Evolutionary conservation across 2,888 invertebrate species (phyloP).

Genomic region (Myathropa florea): DNA sequence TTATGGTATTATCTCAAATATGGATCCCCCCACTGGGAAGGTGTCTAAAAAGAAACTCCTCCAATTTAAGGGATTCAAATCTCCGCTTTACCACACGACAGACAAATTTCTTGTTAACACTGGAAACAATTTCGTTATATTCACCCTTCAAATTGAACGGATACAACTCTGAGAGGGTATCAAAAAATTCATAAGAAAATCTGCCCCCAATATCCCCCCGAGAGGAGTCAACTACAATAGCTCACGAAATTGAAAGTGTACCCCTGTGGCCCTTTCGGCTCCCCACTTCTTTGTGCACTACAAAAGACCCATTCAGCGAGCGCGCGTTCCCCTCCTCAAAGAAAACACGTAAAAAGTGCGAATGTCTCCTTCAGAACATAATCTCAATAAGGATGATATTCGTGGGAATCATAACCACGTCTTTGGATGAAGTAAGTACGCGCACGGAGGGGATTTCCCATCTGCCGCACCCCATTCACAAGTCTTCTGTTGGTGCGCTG

Average conservation of each 20-base stretch:
- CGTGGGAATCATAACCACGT: conserved; percentile 52
- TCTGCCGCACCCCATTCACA: not conserved
- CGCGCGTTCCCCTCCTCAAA: not conserved
- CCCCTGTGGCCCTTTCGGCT: not conserved
- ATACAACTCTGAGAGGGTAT: not conserved
- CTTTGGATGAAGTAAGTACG: conserved; percentile 3
- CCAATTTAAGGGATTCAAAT: not conserved
- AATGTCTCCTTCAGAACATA: conserved; percentile 33
- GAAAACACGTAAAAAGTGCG: conserved; percentile 14
- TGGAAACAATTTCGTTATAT: not conserved
- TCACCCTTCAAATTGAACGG: not conserved
- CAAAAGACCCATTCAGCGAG: not conserved
- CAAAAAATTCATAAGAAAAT: conserved; percentile 1
- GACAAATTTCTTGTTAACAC: not conserved
- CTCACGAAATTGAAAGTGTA: conserved; percentile 24
- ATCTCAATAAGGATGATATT: conserved; percentile 46
- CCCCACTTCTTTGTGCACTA: not conserved
- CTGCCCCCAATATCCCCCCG: not conserved
- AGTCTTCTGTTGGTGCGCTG: conserved; percentile 1
- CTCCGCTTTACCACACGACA: not conserved
- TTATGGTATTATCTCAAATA: too few relatives aligned
- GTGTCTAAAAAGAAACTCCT: not conserved
- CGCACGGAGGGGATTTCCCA: not conserved
- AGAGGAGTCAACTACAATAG: conserved; percentile 11
- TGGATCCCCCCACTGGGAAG: not conserved